These are phyloP conservation scores for Paracentrotus lividus DNA, from an alignment of 53 echinoderm and acorn worm genomes.

Conservation along the genomic window DNA sequence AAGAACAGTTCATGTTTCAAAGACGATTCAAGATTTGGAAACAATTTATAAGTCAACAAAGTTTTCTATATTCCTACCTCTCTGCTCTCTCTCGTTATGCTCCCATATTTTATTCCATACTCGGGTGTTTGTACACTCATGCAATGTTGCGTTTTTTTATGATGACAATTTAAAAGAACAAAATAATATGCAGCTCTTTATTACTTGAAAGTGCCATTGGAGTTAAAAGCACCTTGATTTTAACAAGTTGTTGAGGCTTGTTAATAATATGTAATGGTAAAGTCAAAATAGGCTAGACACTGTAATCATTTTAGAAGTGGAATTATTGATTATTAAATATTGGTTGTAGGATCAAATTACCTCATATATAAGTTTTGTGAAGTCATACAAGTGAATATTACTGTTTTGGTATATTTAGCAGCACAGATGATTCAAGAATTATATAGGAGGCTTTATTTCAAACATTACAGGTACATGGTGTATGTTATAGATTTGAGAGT, in stretches of 20 bases:
- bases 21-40: too few relatives aligned
- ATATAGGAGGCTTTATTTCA: too few relatives aligned
- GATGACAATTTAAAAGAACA: background rate
- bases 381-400: background rate
- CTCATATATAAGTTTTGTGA: background rate
- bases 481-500: background rate
- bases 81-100: background rate
- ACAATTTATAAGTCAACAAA: background rate
- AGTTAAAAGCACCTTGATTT: constrained; percentile 34
- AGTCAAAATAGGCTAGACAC: background rate
- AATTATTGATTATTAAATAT: background rate
- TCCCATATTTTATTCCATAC: background rate
- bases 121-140: background rate
- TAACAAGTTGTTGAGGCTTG: background rate
- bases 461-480: background rate
- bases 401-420: background rate
- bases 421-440: background rate
- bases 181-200: background rate
- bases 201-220: background rate
- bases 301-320: background rate
- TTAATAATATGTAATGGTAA: background rate
- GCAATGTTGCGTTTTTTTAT: background rate
- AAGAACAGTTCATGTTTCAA: too few relatives aligned
- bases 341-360: background rate
- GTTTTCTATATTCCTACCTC: constrained; percentile 22